Evolutionary conservation across 2,888 invertebrate genomes (phyloP).

Genomic region (Galeruca laticollis): DNA sequence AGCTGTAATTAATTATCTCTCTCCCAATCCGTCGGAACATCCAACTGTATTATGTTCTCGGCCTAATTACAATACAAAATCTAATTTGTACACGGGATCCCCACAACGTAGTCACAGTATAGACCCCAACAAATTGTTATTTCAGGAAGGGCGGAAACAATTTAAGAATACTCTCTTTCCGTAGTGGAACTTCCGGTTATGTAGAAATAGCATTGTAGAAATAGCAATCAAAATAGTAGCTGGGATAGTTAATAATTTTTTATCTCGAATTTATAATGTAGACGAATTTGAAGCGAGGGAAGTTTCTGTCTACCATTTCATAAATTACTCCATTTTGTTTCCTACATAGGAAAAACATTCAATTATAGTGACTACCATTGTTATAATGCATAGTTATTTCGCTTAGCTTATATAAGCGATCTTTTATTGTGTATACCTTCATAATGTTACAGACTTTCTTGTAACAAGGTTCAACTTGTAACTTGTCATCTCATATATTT

Average conservation of each 20-base stretch:
- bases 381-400: no score
- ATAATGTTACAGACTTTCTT: no score
- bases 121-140: constrained; percentile 37
- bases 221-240: not conserved
- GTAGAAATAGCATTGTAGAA: constrained; percentile 13
- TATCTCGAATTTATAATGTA: no score
- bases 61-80: constrained; percentile 29
- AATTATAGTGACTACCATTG: no score
- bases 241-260: not conserved
- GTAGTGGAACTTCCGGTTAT: constrained; percentile 46
- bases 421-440: no score
- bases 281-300: no score
- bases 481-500: no score
- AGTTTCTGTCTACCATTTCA: no score
- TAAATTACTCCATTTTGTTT: not conserved
- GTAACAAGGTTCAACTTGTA: no score
- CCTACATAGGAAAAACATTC: no score
- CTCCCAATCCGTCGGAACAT: not conserved
- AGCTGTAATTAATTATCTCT: constrained; percentile 4
- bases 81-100: constrained; percentile 24
- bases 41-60: constrained; percentile 20
- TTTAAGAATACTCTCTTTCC: constrained; percentile 49
- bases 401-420: no score
- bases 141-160: constrained; percentile 48
- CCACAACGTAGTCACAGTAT: constrained; percentile 11